Percentiles rank a stretch among this genome's conserved stretches.
These are phyloP conservation scores for Phalacrocorax brasilianus DNA, from an alignment of 2,113 vertebrate genomes.

Conservation along the genomic window DNA sequence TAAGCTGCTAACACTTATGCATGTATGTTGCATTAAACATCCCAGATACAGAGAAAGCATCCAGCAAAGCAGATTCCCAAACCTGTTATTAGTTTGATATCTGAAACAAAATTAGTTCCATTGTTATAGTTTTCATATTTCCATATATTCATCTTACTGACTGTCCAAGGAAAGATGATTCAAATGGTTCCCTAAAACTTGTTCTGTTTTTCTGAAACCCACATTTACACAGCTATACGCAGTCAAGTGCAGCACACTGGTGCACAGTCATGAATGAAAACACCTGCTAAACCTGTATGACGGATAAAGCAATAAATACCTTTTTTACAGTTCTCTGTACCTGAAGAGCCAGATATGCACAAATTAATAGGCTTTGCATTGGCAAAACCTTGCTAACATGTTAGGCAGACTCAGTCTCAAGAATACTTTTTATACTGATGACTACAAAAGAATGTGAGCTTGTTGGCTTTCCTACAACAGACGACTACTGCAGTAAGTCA, in stretches of 20 bases:
- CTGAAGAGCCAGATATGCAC: background rate
- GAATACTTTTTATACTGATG: background rate
- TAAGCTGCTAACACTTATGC: background rate
- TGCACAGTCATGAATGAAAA: background rate
- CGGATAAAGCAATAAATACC: background rate
- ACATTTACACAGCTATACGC: accelerated
- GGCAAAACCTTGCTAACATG: background rate
- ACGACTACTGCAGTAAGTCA: background rate
- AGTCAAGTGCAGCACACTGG: background rate
- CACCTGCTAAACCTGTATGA: background rate
- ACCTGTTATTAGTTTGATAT: background rate
- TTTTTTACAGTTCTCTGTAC: background rate
- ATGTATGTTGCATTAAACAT: background rate
- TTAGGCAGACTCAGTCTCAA: background rate
- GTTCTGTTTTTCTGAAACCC: background rate
- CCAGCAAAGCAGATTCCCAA: background rate
- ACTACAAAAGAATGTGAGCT: background rate
- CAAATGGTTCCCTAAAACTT: background rate
- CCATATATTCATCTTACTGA: background rate
- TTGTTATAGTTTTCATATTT: background rate
- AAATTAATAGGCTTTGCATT: background rate
- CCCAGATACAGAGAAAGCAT: background rate
- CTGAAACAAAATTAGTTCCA: background rate
- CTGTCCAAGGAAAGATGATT: background rate
- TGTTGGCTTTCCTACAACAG: background rate